Evolutionary conservation across 2,888 invertebrate species (phyloP), one percentile per base, ranked within the genome.

Genomic region (Endomychus coccineus): DNA sequence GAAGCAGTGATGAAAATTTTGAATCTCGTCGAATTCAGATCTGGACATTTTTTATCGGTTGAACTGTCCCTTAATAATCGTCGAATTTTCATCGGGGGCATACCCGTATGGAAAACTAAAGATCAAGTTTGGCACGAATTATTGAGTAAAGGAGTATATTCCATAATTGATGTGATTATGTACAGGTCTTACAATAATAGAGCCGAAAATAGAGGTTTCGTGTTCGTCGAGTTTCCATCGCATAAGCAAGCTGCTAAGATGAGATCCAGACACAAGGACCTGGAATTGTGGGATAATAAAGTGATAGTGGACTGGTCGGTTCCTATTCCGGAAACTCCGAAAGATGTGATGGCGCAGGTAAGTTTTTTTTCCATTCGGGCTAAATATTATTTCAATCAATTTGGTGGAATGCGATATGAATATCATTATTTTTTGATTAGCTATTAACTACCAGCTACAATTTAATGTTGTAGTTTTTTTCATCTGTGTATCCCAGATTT

Each of bases 281-380:
- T 75, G 6, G 68, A 66, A 44, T 66, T 85, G 33, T 83, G 81
- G 78, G 70, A 78, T 52, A 68, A 71, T 11, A 74, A 77, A 29
- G 71, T 86, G 16, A 74, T 75, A 36, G 83, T 88, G 2, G 88
- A 89, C 58, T 89, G 89, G 89, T 86, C 88, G 0, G 81, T 84
- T 53, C 86, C 87, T 0, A 81, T 84, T 55, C 77, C 71, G 23
- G 71, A 83, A 32, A 70, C 83, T 1, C 80, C 82, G 46, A 80
- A 80, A 17, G 78, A 72, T 5, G 68, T 76, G 15, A 81, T 86
- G 83, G 62, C 62, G 48, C 67, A 62, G 56, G 78, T 78, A 59
- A 62, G 33, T 33, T 23, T 44, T 45, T 28, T 36, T 40, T n/a
- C n/a, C n/a, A 31, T 15, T 10, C 14, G 12, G 5, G 6, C 14